These are phyloP conservation scores for Dryoscopus gambensis DNA, from an alignment of 2,113 vertebrate species.

Conservation along the genomic window DNA sequence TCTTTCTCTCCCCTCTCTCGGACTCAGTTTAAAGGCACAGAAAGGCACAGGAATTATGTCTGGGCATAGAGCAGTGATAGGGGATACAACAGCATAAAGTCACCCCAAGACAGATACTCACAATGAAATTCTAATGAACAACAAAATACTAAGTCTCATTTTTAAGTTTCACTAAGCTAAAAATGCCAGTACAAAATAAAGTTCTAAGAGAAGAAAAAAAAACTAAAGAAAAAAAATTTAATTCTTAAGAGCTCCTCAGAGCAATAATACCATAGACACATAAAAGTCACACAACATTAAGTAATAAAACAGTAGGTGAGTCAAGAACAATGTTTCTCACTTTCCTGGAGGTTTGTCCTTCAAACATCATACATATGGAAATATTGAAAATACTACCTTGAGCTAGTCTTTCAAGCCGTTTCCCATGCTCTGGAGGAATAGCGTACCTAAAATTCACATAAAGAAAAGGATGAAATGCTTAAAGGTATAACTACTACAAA, in stretches of 20 bases:
- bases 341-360: not conserved
- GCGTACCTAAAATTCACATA: constrained; percentile 85
- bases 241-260: not conserved
- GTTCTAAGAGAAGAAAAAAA: not conserved
- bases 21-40: too few relatives aligned
- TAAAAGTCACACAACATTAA: not conserved
- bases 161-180: not conserved
- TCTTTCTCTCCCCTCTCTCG: too few relatives aligned
- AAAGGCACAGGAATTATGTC: too few relatives aligned
- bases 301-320: not conserved
- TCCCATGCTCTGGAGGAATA: constrained; percentile 93
- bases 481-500: not conserved
- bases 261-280: not conserved
- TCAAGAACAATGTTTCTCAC: not conserved
- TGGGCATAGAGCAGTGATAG: too few relatives aligned
- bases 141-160: not conserved
- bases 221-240: not conserved
- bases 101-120: too few relatives aligned
- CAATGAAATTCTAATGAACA: not conserved
- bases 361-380: not conserved
- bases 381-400: constrained; percentile 78
- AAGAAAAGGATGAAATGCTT: constrained; percentile 32
- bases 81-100: too few relatives aligned
- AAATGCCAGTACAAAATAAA: not conserved
- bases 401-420: constrained; percentile 91